Conservation (phyloP, 1,140 invertebrate genomes). For the Nebria ingens region DNA sequence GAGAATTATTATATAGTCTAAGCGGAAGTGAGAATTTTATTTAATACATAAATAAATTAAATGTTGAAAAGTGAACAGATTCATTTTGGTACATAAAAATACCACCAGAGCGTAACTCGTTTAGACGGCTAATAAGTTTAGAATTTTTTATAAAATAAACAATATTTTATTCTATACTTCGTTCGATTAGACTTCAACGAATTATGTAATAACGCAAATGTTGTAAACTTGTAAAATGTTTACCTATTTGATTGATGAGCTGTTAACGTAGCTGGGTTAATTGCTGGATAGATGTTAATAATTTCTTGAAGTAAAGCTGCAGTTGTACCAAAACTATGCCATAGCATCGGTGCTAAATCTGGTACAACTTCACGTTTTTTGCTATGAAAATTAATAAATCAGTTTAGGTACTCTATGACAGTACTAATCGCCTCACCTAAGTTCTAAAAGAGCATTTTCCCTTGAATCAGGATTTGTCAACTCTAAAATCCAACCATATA, state of each 20-base stretch:
- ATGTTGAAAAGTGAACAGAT: not conserved
- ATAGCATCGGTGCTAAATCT: conserved; percentile 94
- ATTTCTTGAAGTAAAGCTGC: conserved; percentile 90
- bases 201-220: too few species aligned
- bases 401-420: conserved; percentile 7
- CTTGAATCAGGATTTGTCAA: conserved; percentile 88
- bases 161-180: too few species aligned
- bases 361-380: conserved; percentile 95
- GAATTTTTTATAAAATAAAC: too few species aligned
- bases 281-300: conserved; percentile 94
- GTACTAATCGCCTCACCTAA: conserved; percentile 46
- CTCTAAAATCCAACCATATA: conserved; percentile 92
- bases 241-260: conserved; percentile 78
- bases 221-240: conserved; percentile 11
- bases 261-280: conserved; percentile 92
- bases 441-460: conserved; percentile 90
- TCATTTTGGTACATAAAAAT: too few species aligned
- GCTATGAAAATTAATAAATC: conserved; percentile 43
- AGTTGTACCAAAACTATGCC: conserved; percentile 98
- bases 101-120: too few species aligned
- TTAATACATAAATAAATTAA: not conserved
- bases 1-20: too few species aligned
- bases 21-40: not conserved
- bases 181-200: too few species aligned
- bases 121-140: too few species aligned